Evolutionary conservation across 2,888 invertebrate genomes (phyloP).

Genomic region (Hydraecia micacea): DNA sequence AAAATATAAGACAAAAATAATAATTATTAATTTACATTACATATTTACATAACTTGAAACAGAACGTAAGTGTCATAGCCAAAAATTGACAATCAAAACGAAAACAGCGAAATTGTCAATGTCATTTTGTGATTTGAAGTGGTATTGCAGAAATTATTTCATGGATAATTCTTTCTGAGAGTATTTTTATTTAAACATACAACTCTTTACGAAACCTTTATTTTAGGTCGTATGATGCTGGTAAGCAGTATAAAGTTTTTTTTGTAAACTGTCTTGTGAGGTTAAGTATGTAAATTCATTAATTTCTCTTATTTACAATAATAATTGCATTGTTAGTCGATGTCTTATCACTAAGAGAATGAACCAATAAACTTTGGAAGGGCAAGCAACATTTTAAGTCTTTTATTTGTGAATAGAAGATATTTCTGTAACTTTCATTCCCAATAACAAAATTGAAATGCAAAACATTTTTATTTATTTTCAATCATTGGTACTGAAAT

Average conservation of each 20-base stretch:
- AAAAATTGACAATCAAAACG: slow-evolving; percentile 12
- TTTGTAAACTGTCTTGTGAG: slow-evolving; percentile 9
- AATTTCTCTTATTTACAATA: slow-evolving; percentile 11
- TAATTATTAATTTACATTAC: too few relatives aligned
- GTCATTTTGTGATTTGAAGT: slow-evolving; percentile 11
- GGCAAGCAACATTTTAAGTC: neutral
- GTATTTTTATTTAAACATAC: neutral
- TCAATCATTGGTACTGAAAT: neutral
- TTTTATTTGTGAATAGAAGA: neutral
- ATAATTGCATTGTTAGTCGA: neutral
- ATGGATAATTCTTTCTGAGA: slow-evolving; percentile 3
- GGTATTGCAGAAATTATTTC: neutral
- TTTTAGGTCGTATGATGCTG: slow-evolving; percentile 66
- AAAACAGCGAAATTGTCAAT: slow-evolving; percentile 17
- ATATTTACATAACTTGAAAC: neutral
- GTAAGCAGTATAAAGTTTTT: slow-evolving; percentile 60
- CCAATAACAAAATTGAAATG: neutral
- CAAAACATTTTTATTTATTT: neutral
- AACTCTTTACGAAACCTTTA: slow-evolving; percentile 6
- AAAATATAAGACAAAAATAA: neutral
- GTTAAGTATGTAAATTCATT: slow-evolving; percentile 27
- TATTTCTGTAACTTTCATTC: neutral
- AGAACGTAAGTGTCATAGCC: slow-evolving; percentile 1
- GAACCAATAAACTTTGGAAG: slow-evolving; percentile 17
- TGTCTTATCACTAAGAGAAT: slow-evolving; percentile 17